A percentile compares a stretch with the other conserved stretches of the same genome.
Conservation (phyloP, 2,888 invertebrate genomes). For the Graphium colonna region DNA sequence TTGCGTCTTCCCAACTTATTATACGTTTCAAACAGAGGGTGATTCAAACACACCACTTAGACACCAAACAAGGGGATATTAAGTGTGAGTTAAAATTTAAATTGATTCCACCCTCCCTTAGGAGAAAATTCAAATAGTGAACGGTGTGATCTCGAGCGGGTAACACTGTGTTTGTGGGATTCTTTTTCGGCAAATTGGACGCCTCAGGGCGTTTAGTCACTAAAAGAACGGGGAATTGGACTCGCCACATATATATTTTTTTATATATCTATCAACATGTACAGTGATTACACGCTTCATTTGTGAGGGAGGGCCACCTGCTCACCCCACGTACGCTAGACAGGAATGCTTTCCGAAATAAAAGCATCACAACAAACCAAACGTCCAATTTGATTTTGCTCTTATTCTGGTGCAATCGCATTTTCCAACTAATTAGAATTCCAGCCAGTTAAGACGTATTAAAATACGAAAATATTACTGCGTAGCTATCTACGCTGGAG, state of each 20-base stretch:
- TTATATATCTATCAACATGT: slow-evolving; percentile 44
- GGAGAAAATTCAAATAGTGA: slow-evolving; percentile 76
- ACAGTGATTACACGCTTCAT: slow-evolving; percentile 61
- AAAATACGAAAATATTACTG: slow-evolving; percentile 23
- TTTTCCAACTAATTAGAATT: slow-evolving; percentile 47
- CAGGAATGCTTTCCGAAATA: slow-evolving; percentile 8
- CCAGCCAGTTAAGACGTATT: slow-evolving; percentile 37
- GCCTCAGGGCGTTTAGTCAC: slow-evolving; percentile 70
- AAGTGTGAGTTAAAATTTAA: slow-evolving; percentile 80
- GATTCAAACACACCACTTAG: slow-evolving; percentile 78
- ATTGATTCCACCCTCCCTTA: slow-evolving; percentile 75
- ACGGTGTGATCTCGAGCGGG: slow-evolving; percentile 73
- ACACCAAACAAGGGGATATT: slow-evolving; percentile 80
- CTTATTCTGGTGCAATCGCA: slow-evolving; percentile 27
- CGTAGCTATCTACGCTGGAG: slow-evolving; percentile 45
- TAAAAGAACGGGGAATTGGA: slow-evolving; percentile 51
- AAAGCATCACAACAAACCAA: slow-evolving; percentile 7
- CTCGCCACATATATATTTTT: slow-evolving; percentile 35
- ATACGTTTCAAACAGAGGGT: slow-evolving; percentile 74
- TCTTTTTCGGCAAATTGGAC: slow-evolving; percentile 77
- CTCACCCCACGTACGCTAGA: slow-evolving; percentile 13
- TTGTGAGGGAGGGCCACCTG: slow-evolving; percentile 42
- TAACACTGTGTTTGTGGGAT: slow-evolving; percentile 71
- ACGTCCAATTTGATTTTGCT: slow-evolving; percentile 11
- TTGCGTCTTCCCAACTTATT: slow-evolving; percentile 74